Base-by-base conservation (phyloP, 2,888 invertebrate genomes). In the Lottia scabra region DNA sequence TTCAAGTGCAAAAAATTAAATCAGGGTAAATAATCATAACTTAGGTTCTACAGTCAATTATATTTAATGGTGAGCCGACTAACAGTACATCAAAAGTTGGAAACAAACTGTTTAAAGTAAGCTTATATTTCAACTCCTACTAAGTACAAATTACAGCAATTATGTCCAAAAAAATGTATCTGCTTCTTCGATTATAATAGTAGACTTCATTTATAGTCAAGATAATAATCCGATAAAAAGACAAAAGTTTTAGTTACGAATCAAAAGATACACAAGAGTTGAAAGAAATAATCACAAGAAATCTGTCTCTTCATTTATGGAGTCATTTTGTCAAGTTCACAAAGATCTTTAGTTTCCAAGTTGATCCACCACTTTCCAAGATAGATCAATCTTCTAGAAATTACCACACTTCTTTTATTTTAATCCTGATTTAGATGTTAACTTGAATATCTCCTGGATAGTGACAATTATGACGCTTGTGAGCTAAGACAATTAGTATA, bases 41-140 rank as follows among this genome's bases (percentile, higher is more conserved):
- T 56, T 56, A 56, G 56, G 56, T 56, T 56, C 56, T 56, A 56
- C 56, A 56, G 4, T 56, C 56, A 56, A 56, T 56, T 56, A 56
- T 56, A 56, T 23, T 56, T 56, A 23, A 56, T 23, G 56, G 56
- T 56, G 56, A 56, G 56, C 56, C 13, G 23, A 56, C 56, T 56
- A 56, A 19, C 19, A 56, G 56, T 56, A 56, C 56, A 56, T 56
- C 56, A 56, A 56, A 56, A 23, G 23, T 56, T 23, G 23, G 56
- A 56, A 56, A 56, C 56, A 56, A 38, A 38, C 38, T 56, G 2
- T 23, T 56, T 56, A 56, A 13, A 56, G n/a, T n/a, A n/a, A n/a
- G n/a, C n/a, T n/a, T n/a, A 56, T 56, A 56, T 23, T 13, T 15
- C 23, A 23, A 23, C 56, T 56, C 56, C 10, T 56, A 56, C 56